Percentiles rank a stretch among this genome's conserved stretches.
These are phyloP conservation scores for Nasonia vitripennis DNA, from an alignment of 1,140 invertebrate genomes.

Conservation along the genomic window DNA sequence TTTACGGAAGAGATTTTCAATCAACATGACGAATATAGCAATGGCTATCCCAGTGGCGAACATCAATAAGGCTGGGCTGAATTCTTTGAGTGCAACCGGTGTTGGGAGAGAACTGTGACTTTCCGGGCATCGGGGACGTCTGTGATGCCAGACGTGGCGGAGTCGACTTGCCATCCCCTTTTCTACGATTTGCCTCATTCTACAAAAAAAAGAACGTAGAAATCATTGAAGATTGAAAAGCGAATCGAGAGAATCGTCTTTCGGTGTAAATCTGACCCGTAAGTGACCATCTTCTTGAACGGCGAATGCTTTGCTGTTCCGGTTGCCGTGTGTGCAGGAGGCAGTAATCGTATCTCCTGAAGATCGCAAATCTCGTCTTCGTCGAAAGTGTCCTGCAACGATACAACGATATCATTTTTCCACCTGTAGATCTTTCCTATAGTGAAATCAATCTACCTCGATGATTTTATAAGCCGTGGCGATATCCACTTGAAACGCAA, in stretches of 20 bases:
- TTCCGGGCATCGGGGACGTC: conserved; percentile 59
- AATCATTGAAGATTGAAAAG: background rate
- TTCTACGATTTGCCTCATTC: conserved; percentile 59
- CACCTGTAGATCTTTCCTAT: background rate
- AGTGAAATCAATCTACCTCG: conserved; percentile 57
- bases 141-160: conserved; percentile 57
- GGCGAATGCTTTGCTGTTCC: conserved; percentile 78
- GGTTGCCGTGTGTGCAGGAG: conserved; percentile 74
- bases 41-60: conserved; percentile 53
- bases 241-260: background rate
- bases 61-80: conserved; percentile 60
- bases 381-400: conserved; percentile 72
- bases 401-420: background rate
- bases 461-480: conserved; percentile 79
- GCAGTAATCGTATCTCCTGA: conserved; percentile 77
- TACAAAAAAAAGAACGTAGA: conserved; percentile 10
- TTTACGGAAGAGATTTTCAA: conserved; percentile 44
- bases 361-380: conserved; percentile 80
- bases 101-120: conserved; percentile 59
- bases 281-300: conserved; percentile 79
- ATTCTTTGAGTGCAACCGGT: conserved; percentile 60
- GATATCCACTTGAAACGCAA: conserved; percentile 80
- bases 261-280: conserved; percentile 73
- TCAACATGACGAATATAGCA: conserved; percentile 53
- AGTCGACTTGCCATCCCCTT: conserved; percentile 56